Evolutionary conservation across 2,797 vertebrate genomes (phyloP).

Genomic region (Gymnothorax reevesii): DNA sequence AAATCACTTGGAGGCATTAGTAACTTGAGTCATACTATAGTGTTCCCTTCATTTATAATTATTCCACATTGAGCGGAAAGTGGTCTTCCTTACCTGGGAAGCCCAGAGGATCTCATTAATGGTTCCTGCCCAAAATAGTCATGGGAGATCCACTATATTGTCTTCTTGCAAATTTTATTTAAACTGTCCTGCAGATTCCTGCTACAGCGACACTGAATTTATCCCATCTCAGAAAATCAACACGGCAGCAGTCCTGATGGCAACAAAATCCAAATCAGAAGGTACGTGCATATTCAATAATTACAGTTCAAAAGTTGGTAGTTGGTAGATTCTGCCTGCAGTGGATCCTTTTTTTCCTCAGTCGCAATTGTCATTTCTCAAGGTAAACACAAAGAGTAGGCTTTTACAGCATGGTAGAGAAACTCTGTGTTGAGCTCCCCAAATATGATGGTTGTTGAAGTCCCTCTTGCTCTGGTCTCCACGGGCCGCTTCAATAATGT

Average conservation of each 20-base stretch:
- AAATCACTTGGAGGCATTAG: neutral
- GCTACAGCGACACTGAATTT: neutral
- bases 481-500: neutral
- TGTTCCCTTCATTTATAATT: neutral
- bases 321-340: neutral
- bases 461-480: neutral
- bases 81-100: neutral
- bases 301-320: neutral
- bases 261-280: slow-evolving; percentile 6
- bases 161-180: neutral
- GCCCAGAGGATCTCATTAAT: slow-evolving; percentile 17
- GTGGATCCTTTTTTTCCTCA: neutral
- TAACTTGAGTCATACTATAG: neutral
- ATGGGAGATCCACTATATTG: neutral
- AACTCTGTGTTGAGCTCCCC: neutral
- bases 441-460: neutral
- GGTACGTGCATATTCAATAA: neutral
- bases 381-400: neutral
- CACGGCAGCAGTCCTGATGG: neutral
- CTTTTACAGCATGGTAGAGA: neutral
- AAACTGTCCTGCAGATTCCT: neutral
- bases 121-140: neutral
- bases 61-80: neutral
- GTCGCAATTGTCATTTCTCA: neutral
- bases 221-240: neutral